Conservation (phyloP, 30 jellyfish, hydroid and myxozoan species). For the Turritopsis rubra region DNA sequence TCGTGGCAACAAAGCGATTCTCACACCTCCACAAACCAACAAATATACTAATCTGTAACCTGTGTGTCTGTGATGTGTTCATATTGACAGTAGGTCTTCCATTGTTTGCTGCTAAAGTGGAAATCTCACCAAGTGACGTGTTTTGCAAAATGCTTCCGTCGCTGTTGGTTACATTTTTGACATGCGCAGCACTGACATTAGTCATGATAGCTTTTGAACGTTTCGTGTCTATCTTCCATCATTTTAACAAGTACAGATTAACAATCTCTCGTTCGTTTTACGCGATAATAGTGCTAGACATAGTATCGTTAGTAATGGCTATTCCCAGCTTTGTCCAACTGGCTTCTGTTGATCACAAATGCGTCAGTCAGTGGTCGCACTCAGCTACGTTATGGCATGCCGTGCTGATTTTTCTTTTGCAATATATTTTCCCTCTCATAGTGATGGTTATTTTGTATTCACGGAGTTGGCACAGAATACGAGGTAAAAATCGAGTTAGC, state of each 20-base stretch:
- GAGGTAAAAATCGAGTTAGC: slow-evolving; percentile 18
- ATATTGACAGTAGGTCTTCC: slow-evolving; percentile 27
- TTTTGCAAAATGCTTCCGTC: slow-evolving; percentile 26
- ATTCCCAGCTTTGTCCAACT: neutral
- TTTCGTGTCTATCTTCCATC: slow-evolving; percentile 1
- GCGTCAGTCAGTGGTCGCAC: slow-evolving; percentile 5
- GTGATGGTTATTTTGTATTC: slow-evolving; percentile 17
- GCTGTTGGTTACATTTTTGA: slow-evolving; percentile 2
- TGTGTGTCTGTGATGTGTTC: slow-evolving; percentile 21
- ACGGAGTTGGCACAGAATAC: slow-evolving; percentile 31
- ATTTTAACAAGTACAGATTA: neutral
- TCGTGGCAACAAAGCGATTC: slow-evolving; percentile 12
- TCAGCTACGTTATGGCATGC: neutral
- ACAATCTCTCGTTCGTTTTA: neutral
- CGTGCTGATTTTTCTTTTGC: slow-evolving; percentile 15
- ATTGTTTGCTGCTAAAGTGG: slow-evolving; percentile 4
- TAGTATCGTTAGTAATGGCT: slow-evolving; percentile 2
- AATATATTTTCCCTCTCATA: slow-evolving; percentile 15
- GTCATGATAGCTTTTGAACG: slow-evolving; percentile 30
- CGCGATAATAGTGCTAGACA: slow-evolving; percentile 2
- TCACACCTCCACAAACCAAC: slow-evolving; percentile 20
- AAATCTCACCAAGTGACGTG: neutral
- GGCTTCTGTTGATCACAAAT: neutral
- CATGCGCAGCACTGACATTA: slow-evolving; percentile 17
- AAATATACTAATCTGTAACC: slow-evolving; percentile 28